Evolutionary conservation across 2,113 vertebrate species (phyloP).

Genomic region (Cyprinus carpio): DNA sequence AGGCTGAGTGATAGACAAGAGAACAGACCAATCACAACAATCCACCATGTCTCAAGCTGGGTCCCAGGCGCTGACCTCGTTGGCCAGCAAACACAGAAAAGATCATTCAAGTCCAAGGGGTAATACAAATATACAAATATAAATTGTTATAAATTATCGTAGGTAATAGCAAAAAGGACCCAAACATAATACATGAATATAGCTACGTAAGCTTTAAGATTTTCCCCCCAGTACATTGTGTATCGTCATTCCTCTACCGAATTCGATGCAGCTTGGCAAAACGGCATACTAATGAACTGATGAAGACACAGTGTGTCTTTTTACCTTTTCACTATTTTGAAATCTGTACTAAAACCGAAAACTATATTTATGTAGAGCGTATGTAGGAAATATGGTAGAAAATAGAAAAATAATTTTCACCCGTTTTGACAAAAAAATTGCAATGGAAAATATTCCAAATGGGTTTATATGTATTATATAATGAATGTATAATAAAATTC

Average conservation of each 20-base stretch:
- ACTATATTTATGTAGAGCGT: background rate
- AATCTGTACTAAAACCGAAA: background rate
- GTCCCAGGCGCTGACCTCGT: slow-evolving; percentile 53
- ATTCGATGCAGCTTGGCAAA: background rate
- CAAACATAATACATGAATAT: background rate
- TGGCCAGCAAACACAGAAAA: slow-evolving; percentile 5
- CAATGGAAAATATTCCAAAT: background rate
- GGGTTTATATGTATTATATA: background rate
- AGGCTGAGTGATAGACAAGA: slow-evolving; percentile 33
- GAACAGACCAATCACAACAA: slow-evolving; percentile 41
- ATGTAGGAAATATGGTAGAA: background rate
- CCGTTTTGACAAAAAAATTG: background rate
- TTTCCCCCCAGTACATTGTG: background rate
- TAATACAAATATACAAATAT: background rate
- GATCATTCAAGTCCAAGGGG: slow-evolving; percentile 18
- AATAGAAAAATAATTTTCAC: background rate
- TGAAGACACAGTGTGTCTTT: too few relatives aligned
- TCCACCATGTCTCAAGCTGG: slow-evolving; percentile 9
- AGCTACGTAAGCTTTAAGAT: background rate
- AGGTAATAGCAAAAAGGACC: background rate
- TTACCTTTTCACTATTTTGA: background rate
- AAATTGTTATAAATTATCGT: background rate
- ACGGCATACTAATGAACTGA: background rate
- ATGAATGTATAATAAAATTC: background rate
- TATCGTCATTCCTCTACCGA: background rate